Base-by-base conservation (phyloP, 2,888 invertebrate species). In the Clitarchus hookeri region DNA sequence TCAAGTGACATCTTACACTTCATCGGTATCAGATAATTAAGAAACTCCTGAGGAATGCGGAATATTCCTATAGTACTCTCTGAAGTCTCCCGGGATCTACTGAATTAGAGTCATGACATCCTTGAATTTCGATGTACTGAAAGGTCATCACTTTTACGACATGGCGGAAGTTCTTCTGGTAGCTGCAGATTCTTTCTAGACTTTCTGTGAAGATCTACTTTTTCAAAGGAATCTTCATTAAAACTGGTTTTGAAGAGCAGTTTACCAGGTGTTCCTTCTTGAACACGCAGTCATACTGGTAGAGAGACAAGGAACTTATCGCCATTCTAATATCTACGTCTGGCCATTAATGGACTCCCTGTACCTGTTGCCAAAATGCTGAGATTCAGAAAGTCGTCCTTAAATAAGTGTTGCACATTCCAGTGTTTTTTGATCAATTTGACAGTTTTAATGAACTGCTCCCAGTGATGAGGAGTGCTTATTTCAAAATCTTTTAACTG, bases 141-240 rank as follows among this genome's bases (percentile, higher is more conserved):
- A 16, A 65, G 65, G 65, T 65, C 16, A 16, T 16, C 65, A 65
- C 65, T 65, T 65, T 65, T 65, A 12, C 65, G 6, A 65, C 6
- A 16, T 65, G 11, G 65, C 65, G 65, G 23, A 12, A 65, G 6
- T 65, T 8, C 16, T 65, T 65, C 65, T 65, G 19, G 65, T 16
- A 65, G 65, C 65, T 65, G 65, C 65, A 65, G 65, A 65, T 65
- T 65, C 65, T 65, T 65, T 65, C 65, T 65, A 65, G 65, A 65
- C 6, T 65, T 65, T 65, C 65, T 65, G 65, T 16, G 65, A 65
- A 65, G 65, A 65, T 65, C 19, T 65, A 65, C 65, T 65, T 6
- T 16, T 65, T 65, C 23, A 65, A 65, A 65, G 23, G 16, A 65
- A 65, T 65, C 65, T 65, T n/a, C n/a, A n/a, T n/a, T n/a, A n/a